Evolutionary conservation across 2,888 invertebrate species (phyloP).

Genomic region (Agrochola lota): DNA sequence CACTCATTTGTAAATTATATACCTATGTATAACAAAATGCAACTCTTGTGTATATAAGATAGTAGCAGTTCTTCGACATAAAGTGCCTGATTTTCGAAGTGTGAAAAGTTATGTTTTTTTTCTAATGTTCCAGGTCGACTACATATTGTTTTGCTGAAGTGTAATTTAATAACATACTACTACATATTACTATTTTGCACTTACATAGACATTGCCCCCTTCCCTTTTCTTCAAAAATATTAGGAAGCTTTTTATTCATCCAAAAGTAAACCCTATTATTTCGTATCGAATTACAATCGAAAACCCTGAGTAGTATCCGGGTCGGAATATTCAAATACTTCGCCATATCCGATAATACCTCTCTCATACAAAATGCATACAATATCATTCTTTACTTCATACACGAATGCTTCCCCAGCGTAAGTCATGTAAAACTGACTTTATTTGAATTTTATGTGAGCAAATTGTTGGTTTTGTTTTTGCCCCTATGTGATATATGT

Average conservation of each 20-base stretch:
- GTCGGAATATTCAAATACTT: constrained; percentile 88
- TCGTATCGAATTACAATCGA: constrained; percentile 57
- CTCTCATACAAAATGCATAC: constrained; percentile 90
- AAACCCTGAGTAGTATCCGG: constrained; percentile 68
- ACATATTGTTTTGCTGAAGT: neutral
- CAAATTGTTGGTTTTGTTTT: constrained; percentile 79
- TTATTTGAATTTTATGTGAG: constrained; percentile 88
- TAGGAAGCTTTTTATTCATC: too few species aligned
- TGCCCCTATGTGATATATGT: constrained; percentile 52
- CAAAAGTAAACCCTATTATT: neutral
- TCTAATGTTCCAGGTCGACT: neutral
- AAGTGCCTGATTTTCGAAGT: neutral
- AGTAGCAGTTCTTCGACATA: neutral
- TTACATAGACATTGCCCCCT: neutral
- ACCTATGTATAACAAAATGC: neutral
- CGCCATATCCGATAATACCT: constrained; percentile 87
- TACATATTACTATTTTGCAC: neutral
- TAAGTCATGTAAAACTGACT: constrained; percentile 89
- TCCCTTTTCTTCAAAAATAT: neutral
- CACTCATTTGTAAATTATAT: neutral
- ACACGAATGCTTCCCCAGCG: constrained; percentile 83
- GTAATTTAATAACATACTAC: neutral
- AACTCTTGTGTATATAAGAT: neutral
- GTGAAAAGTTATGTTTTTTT: neutral
- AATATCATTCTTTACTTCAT: constrained; percentile 89